Conservation (phyloP, 2,888 invertebrate genomes). For the Bugulina stolonifera region DNA sequence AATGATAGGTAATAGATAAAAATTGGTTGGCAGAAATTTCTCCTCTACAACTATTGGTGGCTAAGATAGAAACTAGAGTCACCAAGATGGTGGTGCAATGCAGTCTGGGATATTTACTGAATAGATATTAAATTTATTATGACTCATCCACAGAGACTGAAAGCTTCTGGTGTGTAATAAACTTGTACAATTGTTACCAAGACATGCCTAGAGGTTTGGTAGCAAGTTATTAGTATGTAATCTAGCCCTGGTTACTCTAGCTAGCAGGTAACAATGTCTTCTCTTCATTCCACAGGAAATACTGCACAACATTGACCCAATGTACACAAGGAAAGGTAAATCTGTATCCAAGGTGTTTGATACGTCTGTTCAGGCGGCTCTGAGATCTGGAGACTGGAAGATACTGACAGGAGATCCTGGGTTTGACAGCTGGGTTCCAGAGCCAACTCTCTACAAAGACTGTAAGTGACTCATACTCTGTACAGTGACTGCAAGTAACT, state of each 20-base stretch:
- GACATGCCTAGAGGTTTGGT: too few relatives aligned
- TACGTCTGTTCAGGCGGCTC: slow-evolving; percentile 40
- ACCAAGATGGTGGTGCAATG: not conserved
- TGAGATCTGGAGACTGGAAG: slow-evolving; percentile 45
- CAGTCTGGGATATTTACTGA: not conserved
- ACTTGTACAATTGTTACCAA: too few relatives aligned
- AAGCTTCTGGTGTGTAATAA: too few relatives aligned
- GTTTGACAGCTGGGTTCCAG: slow-evolving; percentile 24
- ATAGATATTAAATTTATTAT: not conserved
- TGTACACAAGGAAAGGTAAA: slow-evolving; percentile 32
- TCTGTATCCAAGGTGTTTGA: slow-evolving; percentile 36
- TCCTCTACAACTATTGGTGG: too few relatives aligned
- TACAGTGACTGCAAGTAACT: not conserved
- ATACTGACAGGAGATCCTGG: slow-evolving; percentile 48
- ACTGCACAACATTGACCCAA: slow-evolving; percentile 77
- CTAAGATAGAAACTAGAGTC: not conserved
- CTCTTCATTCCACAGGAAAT: too few relatives aligned
- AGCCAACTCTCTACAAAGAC: slow-evolving; percentile 10
- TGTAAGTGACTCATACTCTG: not conserved
- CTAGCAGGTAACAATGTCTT: too few relatives aligned
- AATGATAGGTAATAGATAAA: too few relatives aligned
- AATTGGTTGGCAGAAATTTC: too few relatives aligned
- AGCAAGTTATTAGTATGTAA: too few relatives aligned
- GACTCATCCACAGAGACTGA: too few relatives aligned
- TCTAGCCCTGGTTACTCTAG: too few relatives aligned